Percentiles rank a stretch among this genome's conserved stretches.
These are phyloP conservation scores for Zapornia atra DNA, from an alignment of 2,113 vertebrate species.

Conservation along the genomic window DNA sequence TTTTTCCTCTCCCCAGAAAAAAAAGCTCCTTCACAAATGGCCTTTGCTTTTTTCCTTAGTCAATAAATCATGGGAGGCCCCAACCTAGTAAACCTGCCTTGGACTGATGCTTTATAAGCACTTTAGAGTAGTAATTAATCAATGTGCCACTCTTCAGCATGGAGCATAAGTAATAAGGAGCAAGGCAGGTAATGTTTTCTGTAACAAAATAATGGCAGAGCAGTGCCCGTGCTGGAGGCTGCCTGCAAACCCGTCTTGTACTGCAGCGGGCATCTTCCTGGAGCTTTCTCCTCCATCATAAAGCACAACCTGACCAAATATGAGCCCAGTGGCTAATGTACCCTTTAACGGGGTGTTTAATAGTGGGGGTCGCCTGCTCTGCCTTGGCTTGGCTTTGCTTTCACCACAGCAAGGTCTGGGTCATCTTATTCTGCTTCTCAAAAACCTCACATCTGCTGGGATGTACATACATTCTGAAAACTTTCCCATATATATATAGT, in stretches of 20 bases:
- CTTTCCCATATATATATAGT: background rate
- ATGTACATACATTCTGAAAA: accelerated
- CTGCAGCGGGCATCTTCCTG: background rate
- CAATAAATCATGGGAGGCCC: constrained; percentile 62
- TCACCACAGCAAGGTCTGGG: background rate
- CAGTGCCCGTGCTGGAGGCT: background rate
- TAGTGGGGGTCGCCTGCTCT: background rate
- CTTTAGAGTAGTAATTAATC: constrained; percentile 65
- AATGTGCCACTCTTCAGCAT: background rate
- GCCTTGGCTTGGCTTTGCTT: accelerated
- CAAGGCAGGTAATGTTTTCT: background rate
- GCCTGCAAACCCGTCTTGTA: background rate
- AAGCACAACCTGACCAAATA: accelerated
- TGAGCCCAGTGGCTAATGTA: background rate
- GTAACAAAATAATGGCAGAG: background rate
- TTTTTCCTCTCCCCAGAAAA: background rate
- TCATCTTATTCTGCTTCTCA: background rate
- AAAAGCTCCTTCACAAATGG: constrained; percentile 42
- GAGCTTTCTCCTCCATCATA: background rate
- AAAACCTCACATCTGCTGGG: background rate
- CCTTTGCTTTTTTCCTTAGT: constrained; percentile 35
- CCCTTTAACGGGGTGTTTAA: background rate
- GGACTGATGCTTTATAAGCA: constrained; percentile 61
- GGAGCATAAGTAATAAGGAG: background rate
- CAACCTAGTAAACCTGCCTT: constrained; percentile 61